Evolutionary conservation across 2,797 vertebrate genomes (phyloP), one percentile per base, ranked within the genome.

Genomic region (Triplophysa bombifrons): DNA sequence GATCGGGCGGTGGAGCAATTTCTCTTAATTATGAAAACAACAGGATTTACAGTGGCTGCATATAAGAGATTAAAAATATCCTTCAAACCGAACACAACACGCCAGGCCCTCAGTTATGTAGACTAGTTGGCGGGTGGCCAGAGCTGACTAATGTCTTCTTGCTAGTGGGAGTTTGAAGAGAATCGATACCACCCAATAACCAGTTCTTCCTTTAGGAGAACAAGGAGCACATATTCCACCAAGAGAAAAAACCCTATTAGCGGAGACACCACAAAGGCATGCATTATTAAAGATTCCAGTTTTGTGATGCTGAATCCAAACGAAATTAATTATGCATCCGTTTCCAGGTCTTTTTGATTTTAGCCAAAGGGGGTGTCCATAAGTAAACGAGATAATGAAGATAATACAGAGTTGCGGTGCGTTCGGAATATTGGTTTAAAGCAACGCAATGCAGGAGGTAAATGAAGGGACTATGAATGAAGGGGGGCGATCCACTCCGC

Each of bases 191-290:
- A 85, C 88, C 91, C 91, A 92, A 92, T 92, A 91, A 91, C 89
- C 86, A 88, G 87, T 85, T 85, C 79, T 72, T 73, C 88, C 87
- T 86, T 58, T 82, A 88, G 87, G 87, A 92, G 89, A 88, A 86
- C 86, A 67, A 87, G 77, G 74, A 88, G 90, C 85, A 87, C 88
- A 85, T 90, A 93, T 92, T 90, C 91, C 88, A 91, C 89, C 13
- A 27, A 87, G 88, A 93, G 90, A 91, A 90, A 90, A 92, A 93
- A 93, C 90, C 89, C 91, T 92, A 93, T 94, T 94, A 94, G 93
- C 90, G 92, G 91, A 92, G 88, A 93, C 90, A 80, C 61, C 8
- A 90, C 90, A 89, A 86, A 88, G 87, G 88, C 89, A 92, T 94
- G 85, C 91, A 94, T 94, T 94, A 94, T 94, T 92, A 94, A 87